phyloP scores from a whole-genome alignment of 2,888 invertebrate species.

The Sphinx pinastri region DNA sequence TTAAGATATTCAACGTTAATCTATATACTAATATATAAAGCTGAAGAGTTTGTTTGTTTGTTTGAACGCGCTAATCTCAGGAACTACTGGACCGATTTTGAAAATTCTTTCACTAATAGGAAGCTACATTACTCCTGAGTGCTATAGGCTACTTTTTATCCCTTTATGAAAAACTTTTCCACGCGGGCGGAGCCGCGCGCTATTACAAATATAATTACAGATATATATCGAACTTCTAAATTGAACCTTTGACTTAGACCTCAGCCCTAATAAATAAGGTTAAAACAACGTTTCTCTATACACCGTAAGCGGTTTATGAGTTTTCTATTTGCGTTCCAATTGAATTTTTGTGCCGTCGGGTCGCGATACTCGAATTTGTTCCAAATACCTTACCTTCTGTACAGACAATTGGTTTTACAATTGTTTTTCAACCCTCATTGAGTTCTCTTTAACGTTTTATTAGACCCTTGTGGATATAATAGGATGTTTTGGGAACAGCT shows the following conservation, averaged over 20 bases:
- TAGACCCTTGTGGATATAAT: slow-evolving; percentile 10
- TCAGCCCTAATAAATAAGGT: slow-evolving; percentile 37
- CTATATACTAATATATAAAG: too few relatives aligned
- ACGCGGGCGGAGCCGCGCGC: too few relatives aligned
- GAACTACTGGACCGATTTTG: too few relatives aligned
- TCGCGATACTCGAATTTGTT: slow-evolving; percentile 28
- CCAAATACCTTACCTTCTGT: slow-evolving; percentile 25
- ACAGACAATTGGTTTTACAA: slow-evolving; percentile 21
- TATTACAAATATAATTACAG: too few relatives aligned
- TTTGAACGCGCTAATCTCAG: too few relatives aligned
- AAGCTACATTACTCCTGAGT: too few relatives aligned
- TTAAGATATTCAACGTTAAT: too few relatives aligned
- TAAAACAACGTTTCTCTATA: slow-evolving; percentile 52
- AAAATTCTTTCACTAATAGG: too few relatives aligned
- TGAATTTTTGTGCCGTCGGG: slow-evolving; percentile 45
- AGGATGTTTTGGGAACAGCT: neutral
- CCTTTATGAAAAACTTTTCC: too few relatives aligned
- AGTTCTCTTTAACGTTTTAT: slow-evolving; percentile 20
- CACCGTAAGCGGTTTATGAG: slow-evolving; percentile 62
- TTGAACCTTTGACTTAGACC: neutral
- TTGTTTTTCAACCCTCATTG: slow-evolving; percentile 25
- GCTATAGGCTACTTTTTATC: too few relatives aligned
- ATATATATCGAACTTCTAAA: neutral
- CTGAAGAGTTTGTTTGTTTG: too few relatives aligned
- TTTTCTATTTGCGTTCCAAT: slow-evolving; percentile 58